phyloP scores from a whole-genome alignment of 1,140 invertebrate species.

The Vanessa atalanta region DNA sequence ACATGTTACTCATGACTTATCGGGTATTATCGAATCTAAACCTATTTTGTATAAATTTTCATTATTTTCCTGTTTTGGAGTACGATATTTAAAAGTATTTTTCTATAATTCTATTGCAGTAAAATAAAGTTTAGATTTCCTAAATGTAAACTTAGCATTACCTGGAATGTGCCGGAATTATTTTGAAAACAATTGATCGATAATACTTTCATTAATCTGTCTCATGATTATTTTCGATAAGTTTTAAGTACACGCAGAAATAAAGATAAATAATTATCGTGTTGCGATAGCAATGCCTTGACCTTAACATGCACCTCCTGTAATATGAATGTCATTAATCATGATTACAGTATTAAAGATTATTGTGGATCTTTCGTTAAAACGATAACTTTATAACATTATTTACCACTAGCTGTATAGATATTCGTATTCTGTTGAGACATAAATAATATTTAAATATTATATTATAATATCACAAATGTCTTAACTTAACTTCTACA shows the following conservation, averaged over 20 bases:
- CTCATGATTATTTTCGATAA: slow-evolving; percentile 4
- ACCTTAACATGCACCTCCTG: slow-evolving; percentile 8
- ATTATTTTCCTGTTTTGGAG: too few species aligned
- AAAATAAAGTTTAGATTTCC: too few species aligned
- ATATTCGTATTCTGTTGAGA: background rate
- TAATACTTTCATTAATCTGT: background rate
- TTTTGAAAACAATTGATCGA: background rate
- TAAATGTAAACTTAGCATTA: too few species aligned
- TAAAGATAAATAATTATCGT: slow-evolving; percentile 4
- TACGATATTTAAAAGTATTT: too few species aligned
- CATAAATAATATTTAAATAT: background rate
- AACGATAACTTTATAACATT: background rate
- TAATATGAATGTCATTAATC: slow-evolving; percentile 15
- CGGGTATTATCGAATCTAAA: too few species aligned
- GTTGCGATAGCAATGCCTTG: slow-evolving; percentile 11
- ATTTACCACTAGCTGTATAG: background rate
- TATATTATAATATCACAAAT: too few species aligned
- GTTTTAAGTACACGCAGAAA: background rate
- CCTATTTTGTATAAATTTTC: too few species aligned
- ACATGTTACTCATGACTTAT: too few species aligned
- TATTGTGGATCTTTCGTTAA: background rate
- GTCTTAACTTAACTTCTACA: too few species aligned
- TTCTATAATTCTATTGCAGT: too few species aligned
- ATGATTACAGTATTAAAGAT: slow-evolving; percentile 5
- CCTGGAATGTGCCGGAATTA: background rate